Conservation (phyloP, 2,888 invertebrate species). For the Leptinotarsa peninsularis region DNA sequence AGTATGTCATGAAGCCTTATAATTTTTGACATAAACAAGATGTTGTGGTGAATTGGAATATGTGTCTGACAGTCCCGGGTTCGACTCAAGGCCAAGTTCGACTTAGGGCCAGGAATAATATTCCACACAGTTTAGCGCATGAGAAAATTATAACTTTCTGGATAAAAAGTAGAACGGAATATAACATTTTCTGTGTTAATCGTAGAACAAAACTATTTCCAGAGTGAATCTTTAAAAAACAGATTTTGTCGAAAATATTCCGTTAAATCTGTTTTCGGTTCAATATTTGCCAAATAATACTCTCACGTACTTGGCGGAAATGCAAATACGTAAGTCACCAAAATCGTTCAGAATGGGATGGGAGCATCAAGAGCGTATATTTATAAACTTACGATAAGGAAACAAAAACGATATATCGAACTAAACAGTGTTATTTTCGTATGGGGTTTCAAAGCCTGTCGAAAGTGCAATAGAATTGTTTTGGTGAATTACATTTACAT, state of each 20-base stretch:
- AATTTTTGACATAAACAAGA: no score
- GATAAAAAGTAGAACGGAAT: no score
- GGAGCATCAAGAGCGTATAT: not conserved
- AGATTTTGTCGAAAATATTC: not conserved
- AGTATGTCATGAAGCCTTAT: no score
- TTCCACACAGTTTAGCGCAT: no score
- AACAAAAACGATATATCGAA: not conserved
- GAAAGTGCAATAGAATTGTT: not conserved
- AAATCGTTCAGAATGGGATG: not conserved
- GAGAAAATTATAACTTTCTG: no score
- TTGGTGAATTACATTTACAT: not conserved
- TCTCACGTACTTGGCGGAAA: constrained; percentile 5
- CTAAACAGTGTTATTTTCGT: not conserved
- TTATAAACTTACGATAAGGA: constrained; percentile 20
- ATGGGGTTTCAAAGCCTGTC: not conserved
- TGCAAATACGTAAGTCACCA: constrained; percentile 8
- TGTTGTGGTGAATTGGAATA: no score
- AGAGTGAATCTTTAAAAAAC: no score
- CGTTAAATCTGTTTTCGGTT: not conserved
- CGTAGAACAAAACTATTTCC: no score
- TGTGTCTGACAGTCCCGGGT: no score
- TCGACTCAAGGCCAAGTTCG: no score
- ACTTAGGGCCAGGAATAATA: no score
- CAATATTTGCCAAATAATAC: not conserved
- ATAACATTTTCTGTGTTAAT: no score